Evolutionary conservation across 2,797 vertebrate genomes (phyloP), one percentile per base, ranked within the genome.

Genomic region (Sphenodon punctatus): DNA sequence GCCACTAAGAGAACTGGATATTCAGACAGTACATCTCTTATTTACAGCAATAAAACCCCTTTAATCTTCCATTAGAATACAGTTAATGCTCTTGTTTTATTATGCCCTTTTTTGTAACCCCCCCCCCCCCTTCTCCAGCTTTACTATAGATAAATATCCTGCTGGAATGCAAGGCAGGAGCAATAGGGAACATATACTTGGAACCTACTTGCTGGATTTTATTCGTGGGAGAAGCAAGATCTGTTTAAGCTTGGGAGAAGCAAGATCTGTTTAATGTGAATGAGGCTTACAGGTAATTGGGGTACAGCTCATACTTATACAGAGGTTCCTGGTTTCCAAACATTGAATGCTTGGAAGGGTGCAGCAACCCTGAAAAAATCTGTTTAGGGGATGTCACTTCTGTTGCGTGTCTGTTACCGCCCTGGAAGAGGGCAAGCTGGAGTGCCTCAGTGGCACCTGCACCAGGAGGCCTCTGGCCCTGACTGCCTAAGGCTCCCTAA

Each of bases 21-120:
- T 88, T 82, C 43, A 78, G 53, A 74, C 61, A 32, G 41, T 59
- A 25, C 19, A 42, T 71, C 71, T 69, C 88, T 56, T 76, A 61
- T 60, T 88, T 82, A 27, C 14, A 73, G 36, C 22, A 60, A 34
- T 22, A 86, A 74, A 36, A 34, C 59, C 20, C 3, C 79, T 80
- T 65, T 63, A 34, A 13, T 61, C 5, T 83, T 82, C 56, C 61
- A 64, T 46, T 68, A 36, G 14, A 75, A 65, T 67, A 66, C 22
- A 82, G 46, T 6, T 70, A 73, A 19, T 0, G 2, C 11, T 16
- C 51, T 17, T 68, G 70, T 65, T 8, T n/a, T 15, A 63, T 61
- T 20, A 16, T 2, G 23, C 63, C 88, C 84, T 56, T 86, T 82
- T 55, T 72, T 19, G 56, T 66, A 81, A 78, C 27, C 1, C n/a